These are phyloP conservation scores for Helleia helle DNA, from an alignment of 2,888 invertebrate species.

Conservation along the genomic window DNA sequence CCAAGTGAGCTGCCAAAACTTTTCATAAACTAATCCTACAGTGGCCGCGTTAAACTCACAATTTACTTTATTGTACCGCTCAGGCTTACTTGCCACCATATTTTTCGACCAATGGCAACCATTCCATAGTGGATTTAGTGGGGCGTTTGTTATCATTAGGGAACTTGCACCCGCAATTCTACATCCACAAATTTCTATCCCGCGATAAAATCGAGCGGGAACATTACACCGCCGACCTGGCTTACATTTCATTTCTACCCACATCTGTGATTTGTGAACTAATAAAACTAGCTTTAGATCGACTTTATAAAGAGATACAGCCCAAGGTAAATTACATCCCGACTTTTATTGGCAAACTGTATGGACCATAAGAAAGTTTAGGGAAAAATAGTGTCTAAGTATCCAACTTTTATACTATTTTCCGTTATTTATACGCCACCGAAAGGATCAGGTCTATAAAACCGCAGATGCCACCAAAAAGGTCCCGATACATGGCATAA, in stretches of 20 bases:
- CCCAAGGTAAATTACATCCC: conserved; percentile 52
- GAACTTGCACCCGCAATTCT: not conserved
- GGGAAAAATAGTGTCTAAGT: conserved; percentile 36
- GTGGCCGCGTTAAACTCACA: conserved; percentile 58
- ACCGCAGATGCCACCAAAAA: conserved; percentile 42
- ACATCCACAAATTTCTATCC: conserved; percentile 32
- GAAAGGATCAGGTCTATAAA: conserved; percentile 34
- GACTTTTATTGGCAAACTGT: conserved; percentile 60
- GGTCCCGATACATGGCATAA: conserved; percentile 35
- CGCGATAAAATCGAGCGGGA: conserved; percentile 23
- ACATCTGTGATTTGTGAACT: conserved; percentile 26
- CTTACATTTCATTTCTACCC: conserved; percentile 22
- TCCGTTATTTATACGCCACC: conserved; percentile 53
- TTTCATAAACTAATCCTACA: conserved; percentile 60
- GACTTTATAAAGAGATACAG: conserved; percentile 48
- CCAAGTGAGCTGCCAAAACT: conserved; percentile 38
- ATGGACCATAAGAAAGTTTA: conserved; percentile 46
- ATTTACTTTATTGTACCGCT: conserved; percentile 60
- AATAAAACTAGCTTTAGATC: conserved; percentile 34
- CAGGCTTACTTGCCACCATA: conserved; percentile 54
- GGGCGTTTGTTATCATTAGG: conserved; percentile 54
- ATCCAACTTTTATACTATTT: conserved; percentile 44
- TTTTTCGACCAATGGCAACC: conserved; percentile 54
- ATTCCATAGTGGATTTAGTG: conserved; percentile 50
- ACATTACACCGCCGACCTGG: conserved; percentile 9